phyloP scores from a whole-genome alignment of 2,113 vertebrate genomes.

The Lophius piscatorius region DNA sequence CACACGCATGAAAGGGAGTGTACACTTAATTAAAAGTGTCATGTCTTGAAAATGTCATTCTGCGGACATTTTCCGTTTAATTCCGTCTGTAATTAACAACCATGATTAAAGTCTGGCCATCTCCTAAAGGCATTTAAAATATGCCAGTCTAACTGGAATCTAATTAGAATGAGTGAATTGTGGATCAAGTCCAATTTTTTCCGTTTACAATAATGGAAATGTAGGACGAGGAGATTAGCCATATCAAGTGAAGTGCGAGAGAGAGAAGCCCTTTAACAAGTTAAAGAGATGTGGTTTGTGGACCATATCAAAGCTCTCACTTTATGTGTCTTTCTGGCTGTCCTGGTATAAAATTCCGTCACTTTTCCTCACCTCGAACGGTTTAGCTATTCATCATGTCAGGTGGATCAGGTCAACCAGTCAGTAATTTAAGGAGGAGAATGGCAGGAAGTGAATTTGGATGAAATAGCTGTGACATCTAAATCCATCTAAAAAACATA shows the following conservation, averaged over 20 bases:
- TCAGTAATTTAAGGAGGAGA: not conserved
- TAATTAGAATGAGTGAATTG: constrained; percentile 49
- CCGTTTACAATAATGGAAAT: constrained; percentile 40
- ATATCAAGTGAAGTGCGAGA: constrained; percentile 32
- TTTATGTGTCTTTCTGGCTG: constrained; percentile 36
- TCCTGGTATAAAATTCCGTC: constrained; percentile 8
- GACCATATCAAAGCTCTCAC: constrained; percentile 50
- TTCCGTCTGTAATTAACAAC: constrained; percentile 27
- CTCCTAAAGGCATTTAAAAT: constrained; percentile 37
- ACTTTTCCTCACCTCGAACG: constrained; percentile 11
- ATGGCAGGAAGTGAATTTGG: not conserved
- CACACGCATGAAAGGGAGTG: too few species aligned
- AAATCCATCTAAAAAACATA: not conserved
- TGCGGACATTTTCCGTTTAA: constrained; percentile 4
- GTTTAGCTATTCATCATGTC: not conserved
- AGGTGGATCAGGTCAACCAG: not conserved
- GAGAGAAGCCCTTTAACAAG: constrained; percentile 37
- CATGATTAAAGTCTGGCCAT: constrained; percentile 42
- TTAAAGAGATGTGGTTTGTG: constrained; percentile 29
- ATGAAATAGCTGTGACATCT: not conserved
- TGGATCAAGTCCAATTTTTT: constrained; percentile 29
- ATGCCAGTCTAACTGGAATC: constrained; percentile 39
- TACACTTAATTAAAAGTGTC: constrained; percentile 43
- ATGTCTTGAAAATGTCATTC: constrained; percentile 38
- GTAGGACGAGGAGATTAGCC: constrained; percentile 33